Evolutionary conservation across 2,113 vertebrate genomes (phyloP).

Genomic region (Nycticebus coucang): DNA sequence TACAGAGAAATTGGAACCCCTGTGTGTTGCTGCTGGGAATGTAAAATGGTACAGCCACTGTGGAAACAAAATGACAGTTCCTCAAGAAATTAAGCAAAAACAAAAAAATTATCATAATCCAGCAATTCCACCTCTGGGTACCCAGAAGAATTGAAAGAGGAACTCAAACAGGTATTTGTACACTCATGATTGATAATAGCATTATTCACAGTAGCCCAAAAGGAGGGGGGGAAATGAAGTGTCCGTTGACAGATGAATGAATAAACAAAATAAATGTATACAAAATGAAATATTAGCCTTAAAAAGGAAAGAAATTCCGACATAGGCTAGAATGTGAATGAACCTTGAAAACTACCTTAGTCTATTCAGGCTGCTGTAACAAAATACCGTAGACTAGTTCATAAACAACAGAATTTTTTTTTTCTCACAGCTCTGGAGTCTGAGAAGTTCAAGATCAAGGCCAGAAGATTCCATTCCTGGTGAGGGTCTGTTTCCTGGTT

Average conservation of each 20-base stretch:
- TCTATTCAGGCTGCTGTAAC: background rate
- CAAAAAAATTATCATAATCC: background rate
- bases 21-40: background rate
- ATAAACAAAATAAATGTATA: background rate
- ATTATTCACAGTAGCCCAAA: background rate
- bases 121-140: background rate
- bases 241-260: background rate
- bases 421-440: background rate
- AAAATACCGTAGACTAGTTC: background rate
- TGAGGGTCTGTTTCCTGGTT: background rate
- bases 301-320: background rate
- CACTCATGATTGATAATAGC: background rate
- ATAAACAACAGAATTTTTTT: background rate
- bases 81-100: background rate
- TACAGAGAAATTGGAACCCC: background rate
- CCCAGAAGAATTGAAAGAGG: background rate
- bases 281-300: background rate
- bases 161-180: background rate
- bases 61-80: background rate
- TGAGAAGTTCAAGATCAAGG: background rate
- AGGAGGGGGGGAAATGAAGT: background rate
- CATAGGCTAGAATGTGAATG: background rate
- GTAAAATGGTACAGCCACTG: background rate
- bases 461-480: background rate
- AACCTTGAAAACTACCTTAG: slow-evolving; percentile 16